Base-by-base conservation (phyloP, 2,888 invertebrate genomes). In the Ernsta delagoae region DNA sequence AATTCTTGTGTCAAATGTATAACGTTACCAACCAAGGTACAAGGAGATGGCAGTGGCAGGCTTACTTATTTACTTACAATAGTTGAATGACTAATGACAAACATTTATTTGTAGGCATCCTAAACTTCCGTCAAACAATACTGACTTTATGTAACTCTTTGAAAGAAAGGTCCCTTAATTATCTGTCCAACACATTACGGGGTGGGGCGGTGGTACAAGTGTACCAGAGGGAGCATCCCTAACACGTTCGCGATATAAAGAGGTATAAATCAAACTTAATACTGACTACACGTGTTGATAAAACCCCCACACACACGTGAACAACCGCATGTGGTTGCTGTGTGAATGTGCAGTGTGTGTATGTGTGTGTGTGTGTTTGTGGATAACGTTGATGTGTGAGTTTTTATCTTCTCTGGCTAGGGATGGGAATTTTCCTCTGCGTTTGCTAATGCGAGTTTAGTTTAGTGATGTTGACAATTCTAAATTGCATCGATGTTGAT, bases 161-260 rank as follows among this genome's bases (percentile, higher is more conserved):
- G 9, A 9, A 56, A 45, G 34, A 16, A 1, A 3, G 39, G 16
- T 12, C 9, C 24, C 36, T 12, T 62, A 68, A 68, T 68, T 68
- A 62, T 56, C 45, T 45, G 45, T 45, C 57, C 36, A 16, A 62
- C 62, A 43, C 66, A 53, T 41, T 43, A 48, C 12, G 48, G 12
- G 48, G 45, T 45, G 39, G 36, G 24, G 53, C 48, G 68, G 56
- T 57, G 68, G 62, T 41, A 43, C 67, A 79, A 80, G 81, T 79
- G 79, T 75, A 74, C 80, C 78, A 65, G 73, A 77, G 81, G 83
- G 85, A 82, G 80, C 74, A 84, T 86, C 90, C 91, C 89, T 92
- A 93, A 93, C 92, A 92, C 93, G 90, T 93, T 93, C 92, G 90
- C 91, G 89, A 93, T 92, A 92, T 92, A 92, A 85, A 92, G 87